Base-by-base conservation (phyloP, 2,797 vertebrate genomes). In the Myotis vivesi region DNA sequence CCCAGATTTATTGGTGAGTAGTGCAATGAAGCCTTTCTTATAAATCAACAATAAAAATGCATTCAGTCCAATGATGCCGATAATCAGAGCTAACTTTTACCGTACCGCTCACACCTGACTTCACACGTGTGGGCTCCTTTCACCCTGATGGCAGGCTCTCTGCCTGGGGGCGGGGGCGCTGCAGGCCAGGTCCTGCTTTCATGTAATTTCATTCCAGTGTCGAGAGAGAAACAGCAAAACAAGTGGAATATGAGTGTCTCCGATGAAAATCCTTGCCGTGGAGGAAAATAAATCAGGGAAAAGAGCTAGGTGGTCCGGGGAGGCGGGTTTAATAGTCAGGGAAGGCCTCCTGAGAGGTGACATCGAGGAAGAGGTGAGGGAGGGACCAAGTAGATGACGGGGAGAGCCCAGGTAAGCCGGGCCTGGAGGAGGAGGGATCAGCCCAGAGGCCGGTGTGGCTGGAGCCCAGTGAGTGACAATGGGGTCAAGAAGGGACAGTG, bases 1-100 rank as follows among this genome's bases (percentile, higher is more conserved):
- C 80, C 46, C 33, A 22, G 71, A 15, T 64, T 92, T 91, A 51
- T 75, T 51, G 10, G 57, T 66, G 57, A 92, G 38, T 15, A 8
- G 8, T 41, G 5, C 36, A 46, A 28, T 36, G 23, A 92, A 87
- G 55, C 16, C 36, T 51, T 92, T 82, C 89, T 89, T 44, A 30
- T n/a, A 91, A 55, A 62, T 36, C 83, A 92, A n/a, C 28, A 71
- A 22, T 94, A 57, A 86, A 83, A 79, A 5, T 66, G 23, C 64
- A n/a, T 1, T 69, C 76, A 19, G 19, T 75, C 49, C 23, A 0
- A 1, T n/a, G 51, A 25, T 55, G 49, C 5, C 30, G 23, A 49
- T 72, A 19, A 36, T 57, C 17, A 41, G 13, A 30, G 49, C 41
- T 88, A 9, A 89, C 16, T 69, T 62, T 57, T 68, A 66, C 4